A percentile compares a stretch with the other conserved stretches of the same genome.
Conservation (phyloP, 2,113 vertebrate species). For the Nannospalax galili region DNA sequence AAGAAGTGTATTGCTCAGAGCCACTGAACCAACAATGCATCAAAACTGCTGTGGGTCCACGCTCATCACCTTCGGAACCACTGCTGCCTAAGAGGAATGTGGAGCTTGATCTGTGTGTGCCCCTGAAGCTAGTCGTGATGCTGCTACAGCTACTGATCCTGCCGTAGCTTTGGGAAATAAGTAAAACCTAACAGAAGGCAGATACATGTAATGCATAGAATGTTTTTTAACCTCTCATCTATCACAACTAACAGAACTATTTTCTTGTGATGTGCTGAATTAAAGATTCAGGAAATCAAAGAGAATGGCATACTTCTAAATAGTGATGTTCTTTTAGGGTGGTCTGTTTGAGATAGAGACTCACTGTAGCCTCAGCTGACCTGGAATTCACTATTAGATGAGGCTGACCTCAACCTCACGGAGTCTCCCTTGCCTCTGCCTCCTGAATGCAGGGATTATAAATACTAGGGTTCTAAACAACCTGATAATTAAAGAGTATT, state of each 20-base stretch:
- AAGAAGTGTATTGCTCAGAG: no score
- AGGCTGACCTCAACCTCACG: no score
- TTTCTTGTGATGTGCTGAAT: background rate
- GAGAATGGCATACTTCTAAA: background rate
- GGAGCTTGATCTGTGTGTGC: no score
- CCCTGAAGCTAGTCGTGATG: background rate
- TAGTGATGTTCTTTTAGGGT: background rate
- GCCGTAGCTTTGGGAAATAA: background rate
- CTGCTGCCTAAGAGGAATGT: fast-evolving
- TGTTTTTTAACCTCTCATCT: background rate
- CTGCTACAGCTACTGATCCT: background rate
- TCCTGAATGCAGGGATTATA: no score
- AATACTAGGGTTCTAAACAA: background rate
- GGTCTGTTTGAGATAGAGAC: no score
- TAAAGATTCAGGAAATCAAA: background rate
- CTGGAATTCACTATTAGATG: no score
- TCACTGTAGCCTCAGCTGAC: no score
- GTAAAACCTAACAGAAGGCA: background rate
- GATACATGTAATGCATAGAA: background rate
- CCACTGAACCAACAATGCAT: background rate
- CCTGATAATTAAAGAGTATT: background rate
- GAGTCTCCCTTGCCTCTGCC: no score
- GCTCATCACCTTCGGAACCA: no score
- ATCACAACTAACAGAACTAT: background rate
- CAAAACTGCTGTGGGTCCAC: no score